These are phyloP conservation scores for Drosophila kambysellisi DNA, from an alignment of 2,888 invertebrate species.

Conservation along the genomic window DNA sequence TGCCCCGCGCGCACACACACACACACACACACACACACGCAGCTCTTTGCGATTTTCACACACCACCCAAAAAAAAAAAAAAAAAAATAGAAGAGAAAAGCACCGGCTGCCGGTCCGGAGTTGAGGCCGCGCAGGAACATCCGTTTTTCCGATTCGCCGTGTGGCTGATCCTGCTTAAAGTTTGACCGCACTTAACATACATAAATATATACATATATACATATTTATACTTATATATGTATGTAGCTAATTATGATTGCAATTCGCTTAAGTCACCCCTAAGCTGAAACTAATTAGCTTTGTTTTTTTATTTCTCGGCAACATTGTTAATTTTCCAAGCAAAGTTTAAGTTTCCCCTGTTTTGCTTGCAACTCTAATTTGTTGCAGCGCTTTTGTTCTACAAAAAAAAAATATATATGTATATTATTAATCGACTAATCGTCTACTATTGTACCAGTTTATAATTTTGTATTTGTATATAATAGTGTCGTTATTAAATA, in stretches of 20 bases:
- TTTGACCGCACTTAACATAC: not conserved
- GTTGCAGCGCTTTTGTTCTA: not conserved
- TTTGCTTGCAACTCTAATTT: not conserved
- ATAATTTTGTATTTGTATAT: not conserved
- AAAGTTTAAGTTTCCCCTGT: not conserved
- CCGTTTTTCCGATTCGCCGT: constrained; percentile 65
- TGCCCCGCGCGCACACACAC: constrained; percentile 59
- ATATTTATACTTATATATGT: not conserved
- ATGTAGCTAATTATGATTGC: constrained; percentile 3
- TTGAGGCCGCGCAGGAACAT: constrained; percentile 67
- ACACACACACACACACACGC: constrained; percentile 45
- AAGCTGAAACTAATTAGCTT: constrained; percentile 76
- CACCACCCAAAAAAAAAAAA: constrained; percentile 41
- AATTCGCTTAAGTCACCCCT: constrained; percentile 45
- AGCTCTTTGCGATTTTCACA: constrained; percentile 51
- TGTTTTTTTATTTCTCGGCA: constrained; percentile 36
- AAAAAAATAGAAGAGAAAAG: constrained; percentile 33
- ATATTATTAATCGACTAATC: not conserved
- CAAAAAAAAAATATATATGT: no score
- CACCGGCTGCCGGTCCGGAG: constrained; percentile 51
- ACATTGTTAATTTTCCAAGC: constrained; percentile 72
- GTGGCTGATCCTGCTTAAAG: constrained; percentile 66
- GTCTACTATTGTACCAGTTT: not conserved
- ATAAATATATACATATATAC: not conserved
- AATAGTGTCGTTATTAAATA: not conserved